phyloP scores from a whole-genome alignment of 1,140 invertebrate genomes.

The Stegodyphus mimosarum region DNA sequence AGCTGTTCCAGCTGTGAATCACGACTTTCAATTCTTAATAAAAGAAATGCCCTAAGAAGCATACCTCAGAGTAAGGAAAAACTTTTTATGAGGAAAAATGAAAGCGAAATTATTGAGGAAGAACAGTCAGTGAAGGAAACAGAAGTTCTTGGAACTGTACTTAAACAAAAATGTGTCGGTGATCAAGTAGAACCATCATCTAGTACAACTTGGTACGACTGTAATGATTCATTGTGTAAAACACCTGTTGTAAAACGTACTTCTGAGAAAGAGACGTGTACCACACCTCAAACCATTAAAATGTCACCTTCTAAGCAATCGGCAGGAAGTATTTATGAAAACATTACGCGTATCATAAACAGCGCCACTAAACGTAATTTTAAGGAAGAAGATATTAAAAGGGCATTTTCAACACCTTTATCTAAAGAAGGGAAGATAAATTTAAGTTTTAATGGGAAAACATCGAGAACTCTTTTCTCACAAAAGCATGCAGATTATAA shows the following conservation, averaged over 20 bases:
- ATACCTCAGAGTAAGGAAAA: background rate
- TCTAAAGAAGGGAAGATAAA: background rate
- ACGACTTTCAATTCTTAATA: constrained; percentile 6
- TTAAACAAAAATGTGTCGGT: background rate
- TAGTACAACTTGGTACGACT: constrained; percentile 35
- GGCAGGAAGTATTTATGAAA: constrained; percentile 38
- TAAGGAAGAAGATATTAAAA: constrained; percentile 19
- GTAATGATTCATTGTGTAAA: constrained; percentile 38
- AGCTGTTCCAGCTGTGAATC: constrained; percentile 35
- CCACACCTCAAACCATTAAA: background rate
- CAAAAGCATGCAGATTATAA: background rate
- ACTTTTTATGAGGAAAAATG: constrained; percentile 12
- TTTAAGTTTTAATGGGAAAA: background rate
- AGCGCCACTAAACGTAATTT: constrained; percentile 42
- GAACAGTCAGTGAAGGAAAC: background rate
- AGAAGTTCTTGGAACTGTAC: too few relatives aligned
- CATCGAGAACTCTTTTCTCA: constrained; percentile 19
- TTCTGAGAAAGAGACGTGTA: too few relatives aligned
- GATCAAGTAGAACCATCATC: background rate
- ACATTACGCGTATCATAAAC: constrained; percentile 52
- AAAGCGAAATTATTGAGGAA: background rate
- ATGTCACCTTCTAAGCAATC: background rate
- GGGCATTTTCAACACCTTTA: constrained; percentile 36
- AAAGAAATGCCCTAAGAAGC: background rate
- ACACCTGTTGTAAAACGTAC: background rate